Evolutionary conservation across 2,113 vertebrate species (phyloP), one percentile per base, ranked within the genome.

Genomic region (Vombatus ursinus): DNA sequence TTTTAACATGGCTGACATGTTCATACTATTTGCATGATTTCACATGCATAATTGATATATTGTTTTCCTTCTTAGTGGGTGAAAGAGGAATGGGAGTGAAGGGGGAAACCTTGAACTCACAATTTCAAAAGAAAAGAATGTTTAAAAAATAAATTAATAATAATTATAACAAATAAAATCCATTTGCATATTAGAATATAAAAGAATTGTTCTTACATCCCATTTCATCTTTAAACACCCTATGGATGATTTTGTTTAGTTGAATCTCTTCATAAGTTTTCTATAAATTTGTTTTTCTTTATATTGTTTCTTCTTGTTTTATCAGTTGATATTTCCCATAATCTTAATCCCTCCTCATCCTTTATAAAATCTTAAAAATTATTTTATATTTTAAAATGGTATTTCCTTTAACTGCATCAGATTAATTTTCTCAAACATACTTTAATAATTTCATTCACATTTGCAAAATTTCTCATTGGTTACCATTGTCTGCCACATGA

Each of bases 361-460:
- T 77, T 6, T 77, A 77, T n/a, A 77, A 77, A n/a, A n/a, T 77
- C 14, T 77, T 77, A n/a, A n/a, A 19, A 68, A 22, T 5, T 19
- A n/a, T 77, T 77, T 77, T 77, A n/a, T n/a, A 22, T 77, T 44
- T 5, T 44, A 44, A 84, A 44, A 19, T 84, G 3, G 6, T 84
- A 37, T 84, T 84, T 84, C n/a, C 1, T 84, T 84, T 84, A 16
- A 16, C 16, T n/a, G n/a, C n/a, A 84, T 84, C 37, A 22, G 68
- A 44, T 84, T 84, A n/a, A 19, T 84, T 84, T 28, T 52, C 91
- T 94, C 92, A 90, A 95, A 53, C 37, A 61, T 2, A 54, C 24
- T 90, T 50, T 89, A 24, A 50, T 84, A 89, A 94, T 89, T 94
- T 91, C 52, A 44, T 54, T 90, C 52, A n/a, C 44, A 44, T 97